Evolutionary conservation across 2,888 invertebrate genomes (phyloP).

Genomic region (Caenorhabditis angaria): DNA sequence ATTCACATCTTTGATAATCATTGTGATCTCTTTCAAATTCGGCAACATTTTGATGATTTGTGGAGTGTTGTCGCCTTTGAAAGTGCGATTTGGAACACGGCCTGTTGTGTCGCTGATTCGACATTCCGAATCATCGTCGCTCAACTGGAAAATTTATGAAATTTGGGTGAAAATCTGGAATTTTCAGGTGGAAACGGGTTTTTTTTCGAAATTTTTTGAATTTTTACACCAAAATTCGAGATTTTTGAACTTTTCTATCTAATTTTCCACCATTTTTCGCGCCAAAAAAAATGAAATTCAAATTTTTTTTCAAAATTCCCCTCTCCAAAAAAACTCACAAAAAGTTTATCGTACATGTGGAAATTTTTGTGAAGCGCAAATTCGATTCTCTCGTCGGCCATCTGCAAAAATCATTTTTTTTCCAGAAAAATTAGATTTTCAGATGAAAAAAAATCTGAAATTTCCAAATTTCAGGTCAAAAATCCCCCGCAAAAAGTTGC

Average conservation of each 20-base stretch:
- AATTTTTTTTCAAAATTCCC: too few relatives aligned
- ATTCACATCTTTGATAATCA: slow-evolving; percentile 53
- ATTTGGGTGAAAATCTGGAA: too few relatives aligned
- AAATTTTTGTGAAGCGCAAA: slow-evolving; percentile 2
- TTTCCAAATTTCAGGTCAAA: too few relatives aligned
- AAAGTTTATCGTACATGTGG: background rate
- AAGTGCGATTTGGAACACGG: slow-evolving; percentile 22
- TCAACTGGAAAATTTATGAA: slow-evolving; percentile 30
- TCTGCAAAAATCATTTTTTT: background rate
- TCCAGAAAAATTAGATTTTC: background rate
- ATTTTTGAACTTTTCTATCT: too few relatives aligned
- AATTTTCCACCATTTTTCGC: too few relatives aligned
- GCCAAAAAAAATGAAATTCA: background rate
- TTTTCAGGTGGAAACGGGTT: too few relatives aligned
- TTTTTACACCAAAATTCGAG: too few relatives aligned
- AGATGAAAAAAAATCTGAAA: too few relatives aligned
- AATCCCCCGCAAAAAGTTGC: too few relatives aligned
- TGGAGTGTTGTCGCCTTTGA: slow-evolving; percentile 31
- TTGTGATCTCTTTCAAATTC: slow-evolving; percentile 39
- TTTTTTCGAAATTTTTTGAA: too few relatives aligned
- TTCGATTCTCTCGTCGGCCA: background rate
- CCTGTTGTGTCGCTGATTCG: slow-evolving; percentile 42
- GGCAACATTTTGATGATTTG: slow-evolving; percentile 31
- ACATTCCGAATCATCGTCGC: slow-evolving; percentile 49
- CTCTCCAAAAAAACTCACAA: too few relatives aligned